Conservation (phyloP, 1,140 invertebrate genomes). For the Ctenoplectra terminalis region DNA sequence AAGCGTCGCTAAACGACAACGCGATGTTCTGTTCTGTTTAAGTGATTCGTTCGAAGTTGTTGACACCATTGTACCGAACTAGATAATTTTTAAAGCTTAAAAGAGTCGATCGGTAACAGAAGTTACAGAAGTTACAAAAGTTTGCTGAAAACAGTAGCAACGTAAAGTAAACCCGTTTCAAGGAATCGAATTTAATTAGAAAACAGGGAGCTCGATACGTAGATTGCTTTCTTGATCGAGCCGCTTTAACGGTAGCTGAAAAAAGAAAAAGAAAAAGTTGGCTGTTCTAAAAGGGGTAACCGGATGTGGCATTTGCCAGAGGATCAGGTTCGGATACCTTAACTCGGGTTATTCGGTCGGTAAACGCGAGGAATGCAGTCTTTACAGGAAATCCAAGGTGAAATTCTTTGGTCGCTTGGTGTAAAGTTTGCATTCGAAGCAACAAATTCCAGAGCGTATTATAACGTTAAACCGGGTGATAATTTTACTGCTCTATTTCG, state of each 20-base stretch:
- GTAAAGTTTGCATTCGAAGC: not conserved
- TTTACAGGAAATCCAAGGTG: conserved; percentile 2
- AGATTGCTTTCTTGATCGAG: not conserved
- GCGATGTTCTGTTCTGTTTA: not conserved
- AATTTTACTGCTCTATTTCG: not conserved
- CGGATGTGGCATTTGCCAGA: not conserved
- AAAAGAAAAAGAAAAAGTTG: not conserved
- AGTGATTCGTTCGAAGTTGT: not conserved
- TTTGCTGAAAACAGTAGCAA: too few relatives aligned
- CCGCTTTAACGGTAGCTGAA: not conserved
- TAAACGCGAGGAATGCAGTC: not conserved
- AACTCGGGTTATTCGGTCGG: conserved; percentile 19
- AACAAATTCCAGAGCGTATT: not conserved
- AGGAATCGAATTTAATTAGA: conserved; percentile 14
- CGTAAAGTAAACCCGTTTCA: not conserved
- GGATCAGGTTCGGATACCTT: conserved; percentile 1
- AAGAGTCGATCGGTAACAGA: too few relatives aligned
- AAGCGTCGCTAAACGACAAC: not conserved
- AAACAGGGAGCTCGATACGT: not conserved
- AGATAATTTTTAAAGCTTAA: too few relatives aligned
- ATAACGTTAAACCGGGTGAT: too few relatives aligned
- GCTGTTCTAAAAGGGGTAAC: not conserved
- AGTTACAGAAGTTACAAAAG: too few relatives aligned
- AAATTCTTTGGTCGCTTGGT: not conserved
- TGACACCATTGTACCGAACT: too few relatives aligned